Conservation (phyloP, 2,888 invertebrate species). For the Pediacus dermestoides region DNA sequence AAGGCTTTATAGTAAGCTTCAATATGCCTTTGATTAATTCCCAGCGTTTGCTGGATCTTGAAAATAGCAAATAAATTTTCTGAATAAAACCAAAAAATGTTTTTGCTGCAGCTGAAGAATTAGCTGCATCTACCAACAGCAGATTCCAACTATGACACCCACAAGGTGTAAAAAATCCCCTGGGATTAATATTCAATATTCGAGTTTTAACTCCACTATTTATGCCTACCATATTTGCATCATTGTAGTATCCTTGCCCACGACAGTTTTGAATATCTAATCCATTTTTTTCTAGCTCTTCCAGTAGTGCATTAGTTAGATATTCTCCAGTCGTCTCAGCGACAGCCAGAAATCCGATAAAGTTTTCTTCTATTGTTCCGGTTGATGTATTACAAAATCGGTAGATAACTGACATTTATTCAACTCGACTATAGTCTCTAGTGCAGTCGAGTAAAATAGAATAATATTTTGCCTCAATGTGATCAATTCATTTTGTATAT, state of each 20-base stretch:
- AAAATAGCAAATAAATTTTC: constrained; percentile 23
- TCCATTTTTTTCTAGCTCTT: constrained; percentile 14
- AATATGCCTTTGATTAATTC: constrained; percentile 22
- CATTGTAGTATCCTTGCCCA: constrained; percentile 27
- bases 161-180: constrained; percentile 15
- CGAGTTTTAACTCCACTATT: constrained; percentile 21
- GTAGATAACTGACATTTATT: no score
- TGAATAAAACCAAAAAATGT: constrained; percentile 18
- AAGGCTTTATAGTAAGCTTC: constrained; percentile 22
- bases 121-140: constrained; percentile 16
- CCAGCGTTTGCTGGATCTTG: constrained; percentile 31
- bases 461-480: constrained; percentile 21
- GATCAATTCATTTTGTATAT: constrained; percentile 15
- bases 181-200: constrained; percentile 14
- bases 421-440: constrained; percentile 18
- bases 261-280: constrained; percentile 18
- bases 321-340: constrained; percentile 14
- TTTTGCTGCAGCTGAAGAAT: constrained; percentile 13
- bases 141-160: constrained; percentile 19
- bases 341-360: constrained; percentile 16
- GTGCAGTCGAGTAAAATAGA: constrained; percentile 17
- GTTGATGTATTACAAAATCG: no score
- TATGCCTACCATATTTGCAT: constrained; percentile 24
- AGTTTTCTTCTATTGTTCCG: constrained; percentile 14
- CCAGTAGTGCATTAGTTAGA: constrained; percentile 13